These are phyloP conservation scores for Boloria euphrosyne DNA, from an alignment of 2,888 invertebrate species.

Conservation along the genomic window DNA sequence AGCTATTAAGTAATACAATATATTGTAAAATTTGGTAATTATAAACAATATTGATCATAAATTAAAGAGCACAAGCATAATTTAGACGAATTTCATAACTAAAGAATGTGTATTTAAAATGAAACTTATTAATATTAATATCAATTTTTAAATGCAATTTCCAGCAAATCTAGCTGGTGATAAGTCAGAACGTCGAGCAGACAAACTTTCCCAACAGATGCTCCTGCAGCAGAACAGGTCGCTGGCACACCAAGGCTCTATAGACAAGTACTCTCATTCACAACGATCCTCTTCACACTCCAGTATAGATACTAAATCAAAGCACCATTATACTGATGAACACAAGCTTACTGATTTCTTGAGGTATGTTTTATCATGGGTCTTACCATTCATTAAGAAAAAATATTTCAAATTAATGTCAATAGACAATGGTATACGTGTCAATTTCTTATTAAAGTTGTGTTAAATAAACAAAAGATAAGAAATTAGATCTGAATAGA, in stretches of 20 bases:
- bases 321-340: slow-evolving; percentile 80
- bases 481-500: too few relatives aligned
- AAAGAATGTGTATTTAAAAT: not conserved
- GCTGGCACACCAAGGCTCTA: slow-evolving; percentile 79
- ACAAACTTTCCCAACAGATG: slow-evolving; percentile 83
- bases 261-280: slow-evolving; percentile 84
- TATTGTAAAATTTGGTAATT: not conserved
- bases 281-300: slow-evolving; percentile 74
- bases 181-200: slow-evolving; percentile 70
- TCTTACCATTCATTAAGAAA: not conserved
- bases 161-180: slow-evolving; percentile 69
- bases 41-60: too few relatives aligned
- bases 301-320: slow-evolving; percentile 63
- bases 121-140: not conserved
- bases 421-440: too few relatives aligned
- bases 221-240: slow-evolving; percentile 85
- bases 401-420: too few relatives aligned
- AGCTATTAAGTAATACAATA: not conserved
- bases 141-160: slow-evolving; percentile 29
- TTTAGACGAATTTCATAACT: not conserved
- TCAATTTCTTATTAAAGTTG: too few relatives aligned
- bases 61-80: not conserved
- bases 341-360: slow-evolving; percentile 88
- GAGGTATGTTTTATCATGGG: slow-evolving; percentile 52
- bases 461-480: too few relatives aligned